These are phyloP conservation scores for Synanthedon vespiformis DNA, from an alignment of 2,888 invertebrate genomes.

Conservation along the genomic window DNA sequence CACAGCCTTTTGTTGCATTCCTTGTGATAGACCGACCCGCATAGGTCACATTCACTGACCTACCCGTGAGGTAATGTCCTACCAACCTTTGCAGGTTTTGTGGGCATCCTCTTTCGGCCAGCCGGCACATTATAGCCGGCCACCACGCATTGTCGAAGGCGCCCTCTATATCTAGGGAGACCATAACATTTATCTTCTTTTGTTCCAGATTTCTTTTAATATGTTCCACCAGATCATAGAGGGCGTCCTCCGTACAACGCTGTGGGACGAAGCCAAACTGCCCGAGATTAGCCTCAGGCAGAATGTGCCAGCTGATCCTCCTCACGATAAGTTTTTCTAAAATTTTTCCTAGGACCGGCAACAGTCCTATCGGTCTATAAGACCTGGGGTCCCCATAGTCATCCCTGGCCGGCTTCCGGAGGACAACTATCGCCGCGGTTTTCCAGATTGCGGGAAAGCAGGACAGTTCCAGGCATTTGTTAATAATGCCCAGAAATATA, in stretches of 20 bases:
- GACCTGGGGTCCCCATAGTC: constrained; percentile 2
- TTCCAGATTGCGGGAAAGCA: constrained; percentile 8
- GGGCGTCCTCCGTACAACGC: background rate
- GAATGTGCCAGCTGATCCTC: background rate
- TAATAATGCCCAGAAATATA: constrained; percentile 1
- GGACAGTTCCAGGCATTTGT: constrained; percentile 5
- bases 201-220: background rate
- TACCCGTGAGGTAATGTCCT: constrained; percentile 1
- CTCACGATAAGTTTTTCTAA: background rate
- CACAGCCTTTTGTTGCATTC: constrained; percentile 4
- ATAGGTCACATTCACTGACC: constrained; percentile 1
- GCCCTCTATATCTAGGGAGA: too few relatives aligned
- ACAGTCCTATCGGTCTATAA: background rate
- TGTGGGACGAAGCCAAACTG: background rate
- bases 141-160: too few relatives aligned
- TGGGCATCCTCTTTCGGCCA: background rate
- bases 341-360: background rate
- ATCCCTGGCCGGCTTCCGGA: constrained; percentile 8
- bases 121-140: too few relatives aligned
- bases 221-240: background rate
- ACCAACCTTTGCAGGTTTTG: background rate
- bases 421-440: constrained; percentile 4
- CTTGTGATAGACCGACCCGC: background rate
- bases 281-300: background rate
- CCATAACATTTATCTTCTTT: too few relatives aligned